Percentiles rank a stretch among this genome's conserved stretches.
These are phyloP conservation scores for Diadegma fenestrale DNA, from an alignment of 2,888 invertebrate genomes.

Conservation along the genomic window DNA sequence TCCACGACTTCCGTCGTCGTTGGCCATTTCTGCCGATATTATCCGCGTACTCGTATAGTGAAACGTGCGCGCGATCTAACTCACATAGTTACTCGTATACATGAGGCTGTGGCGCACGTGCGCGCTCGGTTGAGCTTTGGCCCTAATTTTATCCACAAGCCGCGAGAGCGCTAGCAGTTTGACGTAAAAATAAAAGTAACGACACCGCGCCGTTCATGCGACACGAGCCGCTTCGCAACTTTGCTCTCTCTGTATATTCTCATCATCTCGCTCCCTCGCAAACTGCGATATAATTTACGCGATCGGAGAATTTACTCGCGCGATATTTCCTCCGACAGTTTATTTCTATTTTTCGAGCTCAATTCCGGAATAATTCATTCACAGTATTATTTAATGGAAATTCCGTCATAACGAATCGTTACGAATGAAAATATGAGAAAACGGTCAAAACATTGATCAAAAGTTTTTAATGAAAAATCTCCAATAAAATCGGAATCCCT, in stretches of 20 bases:
- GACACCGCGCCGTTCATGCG: conserved; percentile 69
- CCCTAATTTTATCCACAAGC: conserved; percentile 71
- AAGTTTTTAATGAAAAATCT: background rate
- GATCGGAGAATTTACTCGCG: conserved; percentile 11
- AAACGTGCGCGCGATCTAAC: conserved; percentile 30
- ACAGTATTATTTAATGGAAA: background rate
- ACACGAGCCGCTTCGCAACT: conserved; percentile 48
- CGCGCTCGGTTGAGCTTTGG: conserved; percentile 63
- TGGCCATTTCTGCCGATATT: conserved; percentile 46
- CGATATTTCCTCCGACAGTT: background rate
- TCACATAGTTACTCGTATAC: background rate
- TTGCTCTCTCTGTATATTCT: conserved; percentile 38
- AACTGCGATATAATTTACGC: conserved; percentile 25
- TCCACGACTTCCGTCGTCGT: conserved; percentile 58
- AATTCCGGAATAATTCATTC: background rate
- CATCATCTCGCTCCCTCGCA: conserved; percentile 4
- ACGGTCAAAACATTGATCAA: background rate
- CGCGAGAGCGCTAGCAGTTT: conserved; percentile 50
- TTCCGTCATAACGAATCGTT: background rate
- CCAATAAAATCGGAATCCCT: background rate
- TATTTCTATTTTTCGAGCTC: conserved; percentile 8
- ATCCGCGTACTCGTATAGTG: conserved; percentile 22
- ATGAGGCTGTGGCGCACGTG: conserved; percentile 63
- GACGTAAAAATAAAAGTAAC: conserved; percentile 71
- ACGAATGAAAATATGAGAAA: background rate